Conservation (phyloP, 2,113 vertebrate genomes). For the Chloropsis hardwickii region DNA sequence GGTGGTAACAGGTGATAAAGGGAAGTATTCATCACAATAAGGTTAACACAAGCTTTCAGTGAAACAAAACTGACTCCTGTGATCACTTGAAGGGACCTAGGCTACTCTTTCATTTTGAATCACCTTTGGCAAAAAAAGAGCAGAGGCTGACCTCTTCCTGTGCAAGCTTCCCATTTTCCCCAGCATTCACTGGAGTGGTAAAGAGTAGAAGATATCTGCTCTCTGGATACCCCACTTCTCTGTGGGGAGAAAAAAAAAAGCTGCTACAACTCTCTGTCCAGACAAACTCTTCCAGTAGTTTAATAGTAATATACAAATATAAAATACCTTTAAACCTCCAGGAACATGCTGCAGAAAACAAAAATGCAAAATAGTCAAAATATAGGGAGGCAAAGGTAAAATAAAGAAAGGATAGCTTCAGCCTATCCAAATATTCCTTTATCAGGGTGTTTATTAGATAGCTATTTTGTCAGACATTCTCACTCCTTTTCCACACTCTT, state of each 20-base stretch:
- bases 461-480: neutral
- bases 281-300: neutral
- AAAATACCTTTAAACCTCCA: neutral
- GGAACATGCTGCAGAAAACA: neutral
- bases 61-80: neutral
- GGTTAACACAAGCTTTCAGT: neutral
- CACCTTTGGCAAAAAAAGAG: neutral
- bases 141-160: neutral
- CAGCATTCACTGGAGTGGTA: fast-evolving
- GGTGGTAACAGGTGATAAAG: neutral
- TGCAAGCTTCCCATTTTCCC: neutral
- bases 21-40: neutral
- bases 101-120: neutral
- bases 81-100: neutral
- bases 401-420: neutral
- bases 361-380: neutral
- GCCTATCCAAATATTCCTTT: neutral
- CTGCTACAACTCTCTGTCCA: neutral
- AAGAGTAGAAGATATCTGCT: neutral
- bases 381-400: neutral
- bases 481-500: neutral
- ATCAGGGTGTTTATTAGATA: neutral
- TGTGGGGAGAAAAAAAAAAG: fast-evolving
- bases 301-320: neutral
- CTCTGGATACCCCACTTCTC: no score